Evolutionary conservation across 1,140 invertebrate species (phyloP).

Genomic region (Ceratoteleas bidentatus): DNA sequence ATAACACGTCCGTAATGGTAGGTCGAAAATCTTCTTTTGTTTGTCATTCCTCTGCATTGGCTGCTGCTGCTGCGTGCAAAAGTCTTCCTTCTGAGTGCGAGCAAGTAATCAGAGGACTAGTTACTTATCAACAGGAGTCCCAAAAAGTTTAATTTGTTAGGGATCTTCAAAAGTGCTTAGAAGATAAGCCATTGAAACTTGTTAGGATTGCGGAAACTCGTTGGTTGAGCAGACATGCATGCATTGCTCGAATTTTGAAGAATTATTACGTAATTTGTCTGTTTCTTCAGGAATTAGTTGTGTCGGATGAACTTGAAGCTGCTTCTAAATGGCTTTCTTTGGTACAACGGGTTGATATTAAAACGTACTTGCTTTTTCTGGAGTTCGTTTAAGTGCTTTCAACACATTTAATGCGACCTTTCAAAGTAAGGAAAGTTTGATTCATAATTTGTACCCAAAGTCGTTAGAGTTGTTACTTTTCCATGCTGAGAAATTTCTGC

Average conservation of each 20-base stretch:
- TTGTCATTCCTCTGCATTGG: slow-evolving; percentile 24
- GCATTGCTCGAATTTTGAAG: slow-evolving; percentile 7
- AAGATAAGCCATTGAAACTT: slow-evolving; percentile 1
- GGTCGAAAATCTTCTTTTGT: slow-evolving; percentile 11
- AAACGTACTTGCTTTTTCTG: slow-evolving; percentile 30
- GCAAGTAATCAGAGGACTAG: background rate
- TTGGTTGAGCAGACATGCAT: slow-evolving; percentile 15
- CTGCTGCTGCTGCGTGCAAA: slow-evolving; percentile 9
- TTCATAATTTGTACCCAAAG: slow-evolving; percentile 29
- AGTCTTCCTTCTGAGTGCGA: slow-evolving; percentile 1
- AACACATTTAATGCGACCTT: slow-evolving; percentile 28
- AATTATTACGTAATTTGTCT: background rate
- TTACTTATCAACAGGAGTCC: slow-evolving; percentile 9
- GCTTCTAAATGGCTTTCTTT: too few relatives aligned
- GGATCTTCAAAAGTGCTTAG: slow-evolving; percentile 8
- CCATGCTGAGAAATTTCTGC: slow-evolving; percentile 7
- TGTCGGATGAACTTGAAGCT: too few relatives aligned
- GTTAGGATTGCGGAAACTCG: slow-evolving; percentile 9
- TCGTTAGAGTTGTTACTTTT: slow-evolving; percentile 16
- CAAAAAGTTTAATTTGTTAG: slow-evolving; percentile 12
- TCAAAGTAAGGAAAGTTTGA: slow-evolving; percentile 13
- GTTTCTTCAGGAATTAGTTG: too few relatives aligned
- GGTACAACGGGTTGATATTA: slow-evolving; percentile 4
- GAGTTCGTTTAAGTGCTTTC: slow-evolving; percentile 21
- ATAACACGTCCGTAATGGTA: slow-evolving; percentile 42